A percentile compares a stretch with the other conserved stretches of the same genome.
phyloP scores from a whole-genome alignment of 1,140 invertebrate species.

The Globodera ellingtonae region DNA sequence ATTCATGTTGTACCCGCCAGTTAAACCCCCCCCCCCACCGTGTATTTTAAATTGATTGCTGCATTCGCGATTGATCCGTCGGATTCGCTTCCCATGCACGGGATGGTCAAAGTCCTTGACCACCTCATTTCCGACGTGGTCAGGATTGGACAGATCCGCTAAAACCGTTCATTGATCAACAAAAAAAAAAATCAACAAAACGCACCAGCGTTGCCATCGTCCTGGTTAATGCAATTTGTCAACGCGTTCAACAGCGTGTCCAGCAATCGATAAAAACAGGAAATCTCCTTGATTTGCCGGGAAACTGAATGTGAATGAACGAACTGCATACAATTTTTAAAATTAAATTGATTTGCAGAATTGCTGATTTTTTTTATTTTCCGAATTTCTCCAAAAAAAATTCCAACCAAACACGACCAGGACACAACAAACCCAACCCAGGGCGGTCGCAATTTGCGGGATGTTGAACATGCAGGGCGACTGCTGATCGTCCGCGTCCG shows the following conservation, averaged over 20 bases:
- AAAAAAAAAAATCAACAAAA: constrained; percentile 1
- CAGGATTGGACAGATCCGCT: constrained; percentile 36
- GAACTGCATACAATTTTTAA: too few relatives aligned
- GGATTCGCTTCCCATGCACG: constrained; percentile 29
- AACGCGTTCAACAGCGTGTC: constrained; percentile 22
- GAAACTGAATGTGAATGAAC: background rate
- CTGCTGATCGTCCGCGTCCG: background rate
- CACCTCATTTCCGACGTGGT: constrained; percentile 39
- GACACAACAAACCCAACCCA: constrained; percentile 17
- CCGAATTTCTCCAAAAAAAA: too few relatives aligned
- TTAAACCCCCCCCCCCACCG: background rate
- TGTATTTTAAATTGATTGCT: constrained; percentile 9
- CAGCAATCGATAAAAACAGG: constrained; percentile 21
- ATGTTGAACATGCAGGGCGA: constrained; percentile 30
- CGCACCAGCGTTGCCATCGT: constrained; percentile 35
- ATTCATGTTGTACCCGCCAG: background rate
- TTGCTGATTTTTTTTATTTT: background rate
- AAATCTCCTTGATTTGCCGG: background rate
- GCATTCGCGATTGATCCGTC: constrained; percentile 29
- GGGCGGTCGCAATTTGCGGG: constrained; percentile 29
- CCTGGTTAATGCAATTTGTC: constrained; percentile 7
- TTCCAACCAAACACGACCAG: background rate
- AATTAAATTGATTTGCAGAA: too few relatives aligned
- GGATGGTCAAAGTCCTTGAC: constrained; percentile 39
- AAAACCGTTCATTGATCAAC: constrained; percentile 2